These are phyloP conservation scores for Diplosoma virens DNA, from an alignment of 23 tunicate species.

Conservation along the genomic window DNA sequence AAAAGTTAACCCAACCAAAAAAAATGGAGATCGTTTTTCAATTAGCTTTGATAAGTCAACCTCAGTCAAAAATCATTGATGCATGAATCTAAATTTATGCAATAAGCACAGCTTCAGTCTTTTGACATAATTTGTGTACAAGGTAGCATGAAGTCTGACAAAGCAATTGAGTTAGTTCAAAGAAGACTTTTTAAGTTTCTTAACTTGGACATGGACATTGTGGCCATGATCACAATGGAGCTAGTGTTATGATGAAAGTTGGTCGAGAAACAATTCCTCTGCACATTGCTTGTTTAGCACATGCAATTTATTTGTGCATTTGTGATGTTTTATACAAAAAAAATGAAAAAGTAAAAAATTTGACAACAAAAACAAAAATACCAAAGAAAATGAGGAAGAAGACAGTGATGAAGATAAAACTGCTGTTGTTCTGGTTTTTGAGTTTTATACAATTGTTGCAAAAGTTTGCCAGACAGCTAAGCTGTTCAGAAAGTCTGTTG, in stretches of 20 bases:
- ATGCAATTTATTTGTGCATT: not conserved
- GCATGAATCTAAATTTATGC: not conserved
- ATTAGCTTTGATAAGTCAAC: not conserved
- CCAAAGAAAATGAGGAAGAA: constrained; percentile 3
- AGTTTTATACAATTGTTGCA: not conserved
- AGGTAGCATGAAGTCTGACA: not conserved
- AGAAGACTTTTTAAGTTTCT: not conserved
- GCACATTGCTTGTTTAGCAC: constrained; percentile 2
- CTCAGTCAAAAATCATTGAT: not conserved
- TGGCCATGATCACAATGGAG: constrained; percentile 15
- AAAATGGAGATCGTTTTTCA: not conserved
- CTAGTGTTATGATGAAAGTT: constrained; percentile 1
- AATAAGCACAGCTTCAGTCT: not conserved
- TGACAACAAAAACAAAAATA: not conserved
- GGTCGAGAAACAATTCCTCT: constrained; percentile 2
- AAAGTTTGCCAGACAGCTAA: not conserved
- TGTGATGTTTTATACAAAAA: not conserved
- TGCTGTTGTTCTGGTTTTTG: not conserved
- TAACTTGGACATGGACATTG: not conserved
- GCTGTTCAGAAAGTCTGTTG: not conserved
- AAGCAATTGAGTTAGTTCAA: not conserved
- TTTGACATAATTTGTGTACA: not conserved
- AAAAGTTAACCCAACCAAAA: not conserved
- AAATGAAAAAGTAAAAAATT: not conserved
- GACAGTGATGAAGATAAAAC: not conserved